phyloP scores from a whole-genome alignment of 2,797 vertebrate species.

The Squalus acanthias region DNA sequence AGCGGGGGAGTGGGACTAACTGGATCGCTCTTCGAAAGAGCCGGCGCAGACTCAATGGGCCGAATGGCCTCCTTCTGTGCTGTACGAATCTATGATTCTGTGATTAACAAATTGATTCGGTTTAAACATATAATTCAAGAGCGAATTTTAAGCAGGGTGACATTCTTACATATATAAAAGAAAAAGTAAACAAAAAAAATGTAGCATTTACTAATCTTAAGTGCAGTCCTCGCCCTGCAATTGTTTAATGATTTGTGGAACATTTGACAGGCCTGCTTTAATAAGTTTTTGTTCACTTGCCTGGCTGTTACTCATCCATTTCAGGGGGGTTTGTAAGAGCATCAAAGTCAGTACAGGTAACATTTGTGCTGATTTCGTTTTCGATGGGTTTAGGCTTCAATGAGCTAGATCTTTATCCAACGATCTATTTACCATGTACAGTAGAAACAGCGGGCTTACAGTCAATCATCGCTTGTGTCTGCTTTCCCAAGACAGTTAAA shows the following conservation, averaged over 20 bases:
- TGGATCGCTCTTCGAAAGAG: too few relatives aligned
- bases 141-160: neutral
- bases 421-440: neutral
- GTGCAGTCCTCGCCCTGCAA: neutral
- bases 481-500: neutral
- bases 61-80: too few relatives aligned
- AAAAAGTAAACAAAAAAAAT: neutral
- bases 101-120: neutral
- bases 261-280: neutral
- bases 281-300: neutral
- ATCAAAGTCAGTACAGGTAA: neutral
- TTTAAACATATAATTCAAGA: neutral
- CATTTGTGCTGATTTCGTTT: neutral
- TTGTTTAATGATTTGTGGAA: conserved; percentile 19
- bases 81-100: too few relatives aligned
- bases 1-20: too few relatives aligned
- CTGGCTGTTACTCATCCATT: neutral
- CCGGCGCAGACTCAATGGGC: too few relatives aligned
- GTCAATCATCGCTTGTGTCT: neutral
- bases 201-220: neutral
- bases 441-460: neutral
- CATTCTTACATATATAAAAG: neutral
- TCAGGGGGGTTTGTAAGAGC: neutral
- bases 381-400: neutral
- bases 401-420: neutral